Evolutionary conservation across 1,140 invertebrate genomes (phyloP).

Genomic region (Zaprionus camerounensis): DNA sequence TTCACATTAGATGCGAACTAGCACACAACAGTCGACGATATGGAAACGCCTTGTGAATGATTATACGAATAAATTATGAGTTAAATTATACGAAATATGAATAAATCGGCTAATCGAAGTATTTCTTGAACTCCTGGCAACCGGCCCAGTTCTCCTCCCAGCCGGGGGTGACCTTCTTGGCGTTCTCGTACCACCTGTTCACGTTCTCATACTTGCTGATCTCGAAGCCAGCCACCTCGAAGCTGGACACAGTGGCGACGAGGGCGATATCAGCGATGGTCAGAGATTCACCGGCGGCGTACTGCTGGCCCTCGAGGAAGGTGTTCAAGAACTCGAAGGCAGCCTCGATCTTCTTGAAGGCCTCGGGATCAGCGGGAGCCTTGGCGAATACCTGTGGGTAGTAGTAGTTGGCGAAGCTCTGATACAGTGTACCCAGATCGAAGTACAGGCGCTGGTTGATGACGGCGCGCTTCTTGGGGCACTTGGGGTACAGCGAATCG

Average conservation of each 20-base stretch:
- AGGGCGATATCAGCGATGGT: conserved; percentile 90
- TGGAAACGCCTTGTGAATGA: conserved; percentile 29
- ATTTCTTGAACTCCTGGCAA: conserved; percentile 85
- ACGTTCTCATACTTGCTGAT: conserved; percentile 89
- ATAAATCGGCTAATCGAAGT: conserved; percentile 63
- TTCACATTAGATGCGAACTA: conserved; percentile 31
- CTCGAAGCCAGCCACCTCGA: conserved; percentile 88
- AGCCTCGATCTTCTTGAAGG: conserved; percentile 87
- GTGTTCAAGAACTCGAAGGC: conserved; percentile 88
- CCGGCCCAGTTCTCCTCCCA: conserved; percentile 90
- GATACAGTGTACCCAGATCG: conserved; percentile 89
- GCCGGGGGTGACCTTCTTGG: conserved; percentile 88
- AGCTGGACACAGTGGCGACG: conserved; percentile 87
- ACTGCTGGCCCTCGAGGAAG: conserved; percentile 88
- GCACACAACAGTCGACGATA: conserved; percentile 28
- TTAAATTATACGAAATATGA: conserved; percentile 13
- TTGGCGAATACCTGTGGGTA: conserved; percentile 89
- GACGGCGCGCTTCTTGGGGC: conserved; percentile 88
- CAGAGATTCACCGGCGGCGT: conserved; percentile 88
- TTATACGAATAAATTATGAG: conserved; percentile 37
- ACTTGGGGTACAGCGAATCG: conserved; percentile 88
- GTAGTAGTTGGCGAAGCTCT: conserved; percentile 87
- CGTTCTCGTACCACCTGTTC: conserved; percentile 88
- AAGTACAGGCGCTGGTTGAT: conserved; percentile 91
- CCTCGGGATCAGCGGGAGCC: conserved; percentile 87